phyloP scores from a whole-genome alignment of 2,797 vertebrate genomes.

The Corythornis leucogaster region DNA sequence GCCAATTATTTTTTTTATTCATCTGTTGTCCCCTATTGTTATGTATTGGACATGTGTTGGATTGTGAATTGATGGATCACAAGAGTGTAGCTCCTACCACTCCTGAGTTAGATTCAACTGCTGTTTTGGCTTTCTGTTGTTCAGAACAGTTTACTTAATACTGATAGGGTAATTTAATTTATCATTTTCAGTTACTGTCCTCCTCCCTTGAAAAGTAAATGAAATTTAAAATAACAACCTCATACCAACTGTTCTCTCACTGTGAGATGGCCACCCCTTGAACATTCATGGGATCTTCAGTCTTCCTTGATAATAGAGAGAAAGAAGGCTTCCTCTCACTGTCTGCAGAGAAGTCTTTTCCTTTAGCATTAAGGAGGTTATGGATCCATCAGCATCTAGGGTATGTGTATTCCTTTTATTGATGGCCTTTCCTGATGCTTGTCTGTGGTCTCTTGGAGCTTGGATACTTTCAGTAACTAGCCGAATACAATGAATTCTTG shows the following conservation, averaged over 20 bases:
- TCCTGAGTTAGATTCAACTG: not conserved
- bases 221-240: not conserved
- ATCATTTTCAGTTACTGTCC: not conserved
- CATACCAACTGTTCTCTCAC: not conserved
- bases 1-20: not conserved
- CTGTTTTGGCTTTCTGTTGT: not conserved
- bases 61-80: not conserved
- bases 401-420: not conserved
- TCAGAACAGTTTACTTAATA: not conserved
- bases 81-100: not conserved
- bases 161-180: not conserved
- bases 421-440: not conserved
- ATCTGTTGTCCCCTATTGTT: not conserved
- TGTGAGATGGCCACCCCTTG: not conserved
- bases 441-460: not conserved
- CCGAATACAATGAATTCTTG: not conserved
- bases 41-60: not conserved
- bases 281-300: not conserved
- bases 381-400: fast-evolving
- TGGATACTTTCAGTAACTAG: not conserved
- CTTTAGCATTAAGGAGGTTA: not conserved
- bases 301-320: not conserved
- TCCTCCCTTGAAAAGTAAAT: not conserved
- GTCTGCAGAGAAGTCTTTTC: not conserved
- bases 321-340: not conserved